phyloP scores from a whole-genome alignment of 2,113 vertebrate genomes.

The Pan troglodytes region DNA sequence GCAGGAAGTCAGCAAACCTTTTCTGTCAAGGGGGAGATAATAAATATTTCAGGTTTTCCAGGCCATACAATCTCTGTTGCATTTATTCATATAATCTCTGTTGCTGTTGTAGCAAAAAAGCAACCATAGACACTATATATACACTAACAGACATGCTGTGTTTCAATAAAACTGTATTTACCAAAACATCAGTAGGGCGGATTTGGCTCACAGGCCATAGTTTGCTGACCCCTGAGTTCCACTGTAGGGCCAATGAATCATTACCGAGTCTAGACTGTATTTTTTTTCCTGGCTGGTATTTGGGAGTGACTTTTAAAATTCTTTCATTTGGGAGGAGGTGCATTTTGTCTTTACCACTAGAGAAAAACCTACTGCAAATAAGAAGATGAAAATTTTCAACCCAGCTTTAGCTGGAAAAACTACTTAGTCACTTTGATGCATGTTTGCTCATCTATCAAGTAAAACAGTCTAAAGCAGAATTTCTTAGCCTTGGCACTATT shows the following conservation, averaged over 20 bases:
- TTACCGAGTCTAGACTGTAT: too few relatives aligned
- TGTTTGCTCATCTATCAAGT: neutral
- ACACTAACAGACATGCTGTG: neutral
- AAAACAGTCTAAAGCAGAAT: neutral
- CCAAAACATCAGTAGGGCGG: neutral
- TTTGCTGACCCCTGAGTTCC: neutral
- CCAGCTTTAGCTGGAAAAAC: neutral
- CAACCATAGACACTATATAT: neutral
- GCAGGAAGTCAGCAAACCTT: neutral
- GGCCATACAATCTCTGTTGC: neutral
- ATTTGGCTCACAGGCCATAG: neutral
- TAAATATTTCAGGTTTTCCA: slow-evolving; percentile 32
- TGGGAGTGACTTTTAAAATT: neutral
- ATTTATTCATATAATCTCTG: neutral
- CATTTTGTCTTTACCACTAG: neutral
- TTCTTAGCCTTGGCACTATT: too few relatives aligned
- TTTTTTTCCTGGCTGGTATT: neutral
- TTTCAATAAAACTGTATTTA: neutral
- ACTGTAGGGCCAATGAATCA: neutral
- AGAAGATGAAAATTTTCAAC: neutral
- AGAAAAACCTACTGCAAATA: neutral
- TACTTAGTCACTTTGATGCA: neutral
- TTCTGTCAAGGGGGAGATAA: neutral
- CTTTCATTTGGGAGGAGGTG: neutral
- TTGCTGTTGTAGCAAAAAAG: neutral